phyloP scores from a whole-genome alignment of 2,113 vertebrate species.

The Camelus bactrianus region DNA sequence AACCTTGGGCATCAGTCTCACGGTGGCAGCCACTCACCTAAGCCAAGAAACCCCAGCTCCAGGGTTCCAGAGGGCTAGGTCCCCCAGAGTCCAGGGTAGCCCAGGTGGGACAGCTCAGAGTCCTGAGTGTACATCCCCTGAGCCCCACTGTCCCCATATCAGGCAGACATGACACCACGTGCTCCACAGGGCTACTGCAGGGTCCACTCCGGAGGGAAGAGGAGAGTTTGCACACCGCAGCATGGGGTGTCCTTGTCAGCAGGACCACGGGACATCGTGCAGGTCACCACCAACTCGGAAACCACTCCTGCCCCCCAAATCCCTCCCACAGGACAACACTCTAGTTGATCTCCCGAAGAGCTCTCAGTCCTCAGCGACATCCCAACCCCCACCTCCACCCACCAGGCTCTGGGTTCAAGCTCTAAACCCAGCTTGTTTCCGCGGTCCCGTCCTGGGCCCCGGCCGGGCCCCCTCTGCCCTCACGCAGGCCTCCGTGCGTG shows the following conservation, averaged over 20 bases:
- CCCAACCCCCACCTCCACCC: background rate
- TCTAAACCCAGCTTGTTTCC: background rate
- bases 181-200: accelerated
- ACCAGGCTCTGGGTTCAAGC: background rate
- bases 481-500: accelerated
- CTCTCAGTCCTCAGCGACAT: background rate
- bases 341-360: background rate
- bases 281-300: background rate
- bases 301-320: background rate
- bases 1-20: background rate
- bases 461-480: background rate
- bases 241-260: accelerated
- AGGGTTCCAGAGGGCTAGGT: background rate
- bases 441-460: accelerated
- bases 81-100: background rate
- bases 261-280: accelerated
- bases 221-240: accelerated
- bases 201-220: background rate
- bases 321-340: background rate
- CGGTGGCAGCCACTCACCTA: accelerated
- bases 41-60: background rate
- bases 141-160: accelerated
- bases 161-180: accelerated
- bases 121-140: background rate
- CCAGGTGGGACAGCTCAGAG: background rate